These are phyloP conservation scores for Barnardius zonarius DNA, from an alignment of 2,113 vertebrate species.

Conservation along the genomic window DNA sequence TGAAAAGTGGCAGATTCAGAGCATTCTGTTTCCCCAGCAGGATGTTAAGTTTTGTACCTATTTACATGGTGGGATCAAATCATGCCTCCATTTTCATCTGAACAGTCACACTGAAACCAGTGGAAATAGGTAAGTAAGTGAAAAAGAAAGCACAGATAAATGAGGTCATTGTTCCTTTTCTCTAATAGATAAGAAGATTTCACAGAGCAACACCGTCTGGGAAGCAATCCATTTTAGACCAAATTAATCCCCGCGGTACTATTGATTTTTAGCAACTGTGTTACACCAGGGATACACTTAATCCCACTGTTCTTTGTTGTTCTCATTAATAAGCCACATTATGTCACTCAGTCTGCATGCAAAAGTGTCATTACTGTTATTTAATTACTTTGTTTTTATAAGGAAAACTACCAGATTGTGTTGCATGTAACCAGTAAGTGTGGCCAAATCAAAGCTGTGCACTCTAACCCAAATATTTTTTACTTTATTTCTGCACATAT, in stretches of 20 bases:
- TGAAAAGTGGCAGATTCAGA: background rate
- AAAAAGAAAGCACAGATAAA: background rate
- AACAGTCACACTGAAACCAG: background rate
- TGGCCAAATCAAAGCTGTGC: slow-evolving; percentile 67
- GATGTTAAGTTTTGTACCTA: background rate
- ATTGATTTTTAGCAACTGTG: slow-evolving; percentile 39
- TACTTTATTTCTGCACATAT: slow-evolving; percentile 66
- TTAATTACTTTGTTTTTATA: slow-evolving; percentile 68
- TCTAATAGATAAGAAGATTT: slow-evolving; percentile 26
- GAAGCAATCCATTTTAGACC: slow-evolving; percentile 40
- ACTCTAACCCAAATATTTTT: slow-evolving; percentile 76
- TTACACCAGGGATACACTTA: slow-evolving; percentile 23
- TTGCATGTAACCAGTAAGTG: slow-evolving; percentile 53
- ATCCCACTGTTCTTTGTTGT: slow-evolving; percentile 42
- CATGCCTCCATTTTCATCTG: background rate
- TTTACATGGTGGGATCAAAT: background rate
- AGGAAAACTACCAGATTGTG: slow-evolving; percentile 52
- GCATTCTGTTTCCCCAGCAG: background rate
- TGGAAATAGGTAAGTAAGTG: background rate
- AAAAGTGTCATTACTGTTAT: slow-evolving; percentile 51
- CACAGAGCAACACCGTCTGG: background rate
- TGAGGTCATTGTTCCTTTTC: background rate
- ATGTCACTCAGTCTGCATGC: slow-evolving; percentile 33
- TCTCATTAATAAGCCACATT: slow-evolving; percentile 59
- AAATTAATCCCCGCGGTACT: slow-evolving; percentile 19